These are phyloP conservation scores for Andrena bucephala DNA, from an alignment of 2,888 invertebrate genomes.

Conservation along the genomic window DNA sequence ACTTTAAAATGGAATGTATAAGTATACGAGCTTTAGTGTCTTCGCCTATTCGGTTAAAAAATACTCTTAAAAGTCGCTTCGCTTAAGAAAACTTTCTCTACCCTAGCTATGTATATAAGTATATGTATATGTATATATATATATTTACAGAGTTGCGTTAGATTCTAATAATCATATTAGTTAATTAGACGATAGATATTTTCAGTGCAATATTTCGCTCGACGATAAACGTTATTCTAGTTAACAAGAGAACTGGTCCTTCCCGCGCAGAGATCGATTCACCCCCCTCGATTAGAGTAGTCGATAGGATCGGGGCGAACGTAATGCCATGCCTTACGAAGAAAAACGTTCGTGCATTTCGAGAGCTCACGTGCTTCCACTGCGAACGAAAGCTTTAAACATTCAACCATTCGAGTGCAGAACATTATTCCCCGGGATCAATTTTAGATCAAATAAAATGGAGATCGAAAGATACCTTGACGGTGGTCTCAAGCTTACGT, in stretches of 20 bases:
- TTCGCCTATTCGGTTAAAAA: slow-evolving; percentile 51
- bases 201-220: slow-evolving; percentile 60
- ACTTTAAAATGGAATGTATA: slow-evolving; percentile 25
- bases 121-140: slow-evolving; percentile 26
- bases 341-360: slow-evolving; percentile 32
- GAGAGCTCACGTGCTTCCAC: slow-evolving; percentile 22
- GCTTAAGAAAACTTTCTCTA: slow-evolving; percentile 59
- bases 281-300: slow-evolving; percentile 15
- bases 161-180: slow-evolving; percentile 31
- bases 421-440: background rate
- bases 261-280: slow-evolving; percentile 49
- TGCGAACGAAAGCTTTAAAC: slow-evolving; percentile 19
- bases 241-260: slow-evolving; percentile 57
- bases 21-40: background rate
- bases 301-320: slow-evolving; percentile 33
- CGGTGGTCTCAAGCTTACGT: background rate
- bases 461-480: background rate
- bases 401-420: slow-evolving; percentile 28
- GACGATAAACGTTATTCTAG: slow-evolving; percentile 40
- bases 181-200: slow-evolving; percentile 51
- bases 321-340: slow-evolving; percentile 24
- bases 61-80: slow-evolving; percentile 58
- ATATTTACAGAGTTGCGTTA: slow-evolving; percentile 50
- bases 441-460: background rate
- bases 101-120: slow-evolving; percentile 27